Evolutionary conservation across 2,113 vertebrate genomes (phyloP), one percentile per base, ranked within the genome.

Genomic region (Aleadryas rufinucha): DNA sequence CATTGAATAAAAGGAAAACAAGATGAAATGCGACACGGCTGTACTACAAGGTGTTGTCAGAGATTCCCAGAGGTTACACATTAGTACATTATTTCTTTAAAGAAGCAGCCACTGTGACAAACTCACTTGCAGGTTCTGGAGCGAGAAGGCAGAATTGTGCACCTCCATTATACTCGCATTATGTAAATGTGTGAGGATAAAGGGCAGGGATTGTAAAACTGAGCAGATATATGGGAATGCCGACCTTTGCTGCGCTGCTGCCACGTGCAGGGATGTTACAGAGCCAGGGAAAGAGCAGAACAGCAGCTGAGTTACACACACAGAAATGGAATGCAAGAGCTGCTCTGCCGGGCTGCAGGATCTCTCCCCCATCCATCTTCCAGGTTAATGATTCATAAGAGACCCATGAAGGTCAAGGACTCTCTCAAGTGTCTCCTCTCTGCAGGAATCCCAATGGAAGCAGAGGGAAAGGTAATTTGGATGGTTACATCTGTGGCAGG

Each of bases 371-470:
- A 84, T 84, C 92, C 86, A 35, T 77, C 94, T 59, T 42, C 69
- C 45, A 10, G 42, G 57, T 72, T 87, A 93, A 85, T 60, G 95
- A 74, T 33, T 87, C 92, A n/a, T 33, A 11, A 81, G 69, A 70
- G 89, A 84, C 82, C 31, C 18, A 2, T 7, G 17, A 87, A 94
- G 92, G 86, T 95, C 88, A 91, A 93, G 89, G 80, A 83, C 75
- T 57, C 84, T 79, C 70, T 82, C 9, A 37, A 75, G 84, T 33
- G 28, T 72, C 77, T 93, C 44, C 50, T 88, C 45, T 57, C 80
- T 35, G 18, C 66, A 45, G 42, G 71, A 39, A 37, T 69, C 80
- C 59, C 31, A 0, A 12, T 14, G 79, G 68, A 49, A 81, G 77
- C 53, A 21, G 44, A 70, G 52, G 68, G 19, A 56, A 68, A n/a